These are phyloP conservation scores for Macropus fuliginosus DNA, from an alignment of 2,797 vertebrate species.

Conservation along the genomic window DNA sequence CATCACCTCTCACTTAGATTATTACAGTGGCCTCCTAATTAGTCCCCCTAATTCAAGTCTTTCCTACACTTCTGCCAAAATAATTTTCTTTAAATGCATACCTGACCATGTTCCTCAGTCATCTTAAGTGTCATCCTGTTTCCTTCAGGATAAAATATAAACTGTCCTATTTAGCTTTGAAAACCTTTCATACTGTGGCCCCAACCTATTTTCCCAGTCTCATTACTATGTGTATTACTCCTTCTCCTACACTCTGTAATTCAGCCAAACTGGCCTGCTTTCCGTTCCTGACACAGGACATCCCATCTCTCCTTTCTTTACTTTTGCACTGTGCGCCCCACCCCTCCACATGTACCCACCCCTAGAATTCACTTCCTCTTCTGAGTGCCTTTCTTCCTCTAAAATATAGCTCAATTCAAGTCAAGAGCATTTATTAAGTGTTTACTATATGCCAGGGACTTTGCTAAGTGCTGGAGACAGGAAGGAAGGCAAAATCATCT, in stretches of 20 bases:
- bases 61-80: background rate
- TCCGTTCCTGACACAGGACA: background rate
- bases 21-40: background rate
- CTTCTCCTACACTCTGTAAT: background rate
- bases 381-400: background rate
- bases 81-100: background rate
- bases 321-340: background rate
- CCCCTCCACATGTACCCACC: too few species aligned
- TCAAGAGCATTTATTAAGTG: background rate
- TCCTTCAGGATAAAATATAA: conserved; percentile 1
- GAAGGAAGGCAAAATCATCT: background rate
- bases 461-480: background rate
- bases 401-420: background rate
- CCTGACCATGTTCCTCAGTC: background rate
- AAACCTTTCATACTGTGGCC: background rate
- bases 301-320: background rate
- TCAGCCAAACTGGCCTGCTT: background rate
- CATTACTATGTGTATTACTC: background rate
- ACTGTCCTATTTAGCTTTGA: background rate
- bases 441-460: background rate
- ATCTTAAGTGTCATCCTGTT: background rate
- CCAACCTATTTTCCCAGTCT: background rate
- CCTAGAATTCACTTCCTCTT: background rate
- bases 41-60: background rate
- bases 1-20: background rate